Evolutionary conservation across 2,113 vertebrate genomes (phyloP), one percentile per base, ranked within the genome.

Genomic region (Motacilla alba): DNA sequence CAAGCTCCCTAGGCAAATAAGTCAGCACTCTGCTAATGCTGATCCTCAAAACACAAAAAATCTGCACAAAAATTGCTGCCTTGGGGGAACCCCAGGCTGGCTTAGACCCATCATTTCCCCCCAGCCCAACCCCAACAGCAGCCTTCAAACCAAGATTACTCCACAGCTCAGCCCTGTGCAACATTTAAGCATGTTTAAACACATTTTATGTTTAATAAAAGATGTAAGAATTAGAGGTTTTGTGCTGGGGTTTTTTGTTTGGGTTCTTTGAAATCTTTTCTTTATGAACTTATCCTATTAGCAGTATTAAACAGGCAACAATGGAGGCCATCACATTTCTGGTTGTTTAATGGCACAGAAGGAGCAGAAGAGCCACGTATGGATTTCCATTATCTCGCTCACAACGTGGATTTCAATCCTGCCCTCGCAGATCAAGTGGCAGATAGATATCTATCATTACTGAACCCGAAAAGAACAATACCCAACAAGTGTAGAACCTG

Each of bases 191-290:
- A 0, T 5, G 21, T 63, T 90, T 43, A 55, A 83, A 86, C 56
- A 47, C 30, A 58, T 66, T 55, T 39, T 21, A 49, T 11, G 11
- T 41, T 77, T 73, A 50, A 43, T 18, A 59, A 8, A 47, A 83
- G 26, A 59, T 11, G 5, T 10, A 13, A 49, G 13, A 80, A 55
- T 0, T 1, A 14, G 23, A 8, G 0, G 3, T 26, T 43, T 62
- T 41, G 13, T 46, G 68, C 14, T 46, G 41, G 7, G 9, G 1
- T 15, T 55, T 66, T 53, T 24, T 44, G 11, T 13, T 83, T 33
- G 21, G 12, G 4, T 1, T 27, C 72, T 53, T 31, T 37, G 4
- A 1, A 23, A 63, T 28, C 26, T 47, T 72, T 74, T 49, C 43
- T 89, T 75, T 60, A 64, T 20, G 56, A 76, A 33, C 13, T 44